Percentiles rank a stretch among this genome's conserved stretches.
These are phyloP conservation scores for Lycaon pictus DNA, from an alignment of 2,113 vertebrate genomes.

Conservation along the genomic window DNA sequence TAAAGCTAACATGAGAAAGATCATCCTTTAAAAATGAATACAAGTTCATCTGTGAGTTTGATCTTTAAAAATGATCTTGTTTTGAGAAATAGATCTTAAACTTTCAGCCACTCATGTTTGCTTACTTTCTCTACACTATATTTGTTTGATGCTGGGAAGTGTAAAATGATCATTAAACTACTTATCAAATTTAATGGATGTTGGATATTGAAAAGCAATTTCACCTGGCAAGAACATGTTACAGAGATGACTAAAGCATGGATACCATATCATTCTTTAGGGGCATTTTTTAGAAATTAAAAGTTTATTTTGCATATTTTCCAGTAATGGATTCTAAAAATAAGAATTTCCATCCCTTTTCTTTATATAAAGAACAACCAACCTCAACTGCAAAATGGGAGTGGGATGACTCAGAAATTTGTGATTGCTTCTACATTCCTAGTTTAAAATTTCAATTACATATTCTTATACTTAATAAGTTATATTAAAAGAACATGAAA, in stretches of 20 bases:
- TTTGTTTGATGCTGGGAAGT: neutral
- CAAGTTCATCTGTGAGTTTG: neutral
- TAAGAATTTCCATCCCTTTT: neutral
- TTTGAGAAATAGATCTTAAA: slow-evolving; percentile 3
- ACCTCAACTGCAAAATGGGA: neutral
- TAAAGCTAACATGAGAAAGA: slow-evolving; percentile 14
- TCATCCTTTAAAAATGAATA: neutral
- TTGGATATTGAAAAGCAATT: neutral
- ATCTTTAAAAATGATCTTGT: neutral
- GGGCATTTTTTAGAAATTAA: neutral
- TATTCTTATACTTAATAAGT: neutral
- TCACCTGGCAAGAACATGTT: neutral
- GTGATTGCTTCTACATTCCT: neutral
- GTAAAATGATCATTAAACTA: slow-evolving; percentile 23
- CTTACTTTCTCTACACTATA: neutral
- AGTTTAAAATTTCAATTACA: neutral
- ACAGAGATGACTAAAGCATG: neutral
- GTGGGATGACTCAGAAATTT: neutral
- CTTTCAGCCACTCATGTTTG: neutral
- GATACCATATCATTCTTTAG: neutral
- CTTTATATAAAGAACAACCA: neutral
- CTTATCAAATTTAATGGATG: slow-evolving; percentile 15
- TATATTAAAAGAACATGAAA: neutral
- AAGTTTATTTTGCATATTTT: slow-evolving; percentile 36
- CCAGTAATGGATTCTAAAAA: neutral